A percentile compares a stretch with the other conserved stretches of the same genome.
phyloP scores from a whole-genome alignment of 2,888 invertebrate species.

The Limenitis camilla region DNA sequence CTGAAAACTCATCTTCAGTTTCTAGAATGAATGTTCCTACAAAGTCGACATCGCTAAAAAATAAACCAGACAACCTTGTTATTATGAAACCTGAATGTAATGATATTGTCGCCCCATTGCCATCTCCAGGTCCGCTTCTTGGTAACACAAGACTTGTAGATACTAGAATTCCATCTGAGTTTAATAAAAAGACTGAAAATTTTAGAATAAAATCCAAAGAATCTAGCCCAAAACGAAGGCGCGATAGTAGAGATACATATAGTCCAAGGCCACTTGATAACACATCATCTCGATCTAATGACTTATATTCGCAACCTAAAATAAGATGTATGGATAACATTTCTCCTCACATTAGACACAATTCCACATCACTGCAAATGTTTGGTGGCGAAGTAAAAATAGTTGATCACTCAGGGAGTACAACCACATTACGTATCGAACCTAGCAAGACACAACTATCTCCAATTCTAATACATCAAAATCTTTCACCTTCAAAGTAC shows the following conservation, averaged over 20 bases:
- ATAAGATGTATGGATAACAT: slow-evolving; percentile 74
- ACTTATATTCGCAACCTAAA: slow-evolving; percentile 65
- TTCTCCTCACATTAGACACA: slow-evolving; percentile 72
- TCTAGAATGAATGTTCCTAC: slow-evolving; percentile 47
- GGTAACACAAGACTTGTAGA: slow-evolving; percentile 89
- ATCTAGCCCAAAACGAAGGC: slow-evolving; percentile 57
- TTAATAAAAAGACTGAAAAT: slow-evolving; percentile 51
- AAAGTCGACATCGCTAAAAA: slow-evolving; percentile 51
- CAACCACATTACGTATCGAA: slow-evolving; percentile 81
- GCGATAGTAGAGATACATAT: slow-evolving; percentile 56
- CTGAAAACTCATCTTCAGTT: slow-evolving; percentile 64
- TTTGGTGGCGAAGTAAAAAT: slow-evolving; percentile 88
- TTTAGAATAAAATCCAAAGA: slow-evolving; percentile 49
- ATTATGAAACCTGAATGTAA: slow-evolving; percentile 62
- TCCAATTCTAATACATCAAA: slow-evolving; percentile 71
- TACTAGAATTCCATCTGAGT: slow-evolving; percentile 61
- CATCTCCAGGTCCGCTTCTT: slow-evolving; percentile 87
- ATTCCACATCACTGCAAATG: slow-evolving; percentile 76
- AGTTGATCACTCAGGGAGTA: slow-evolving; percentile 79
- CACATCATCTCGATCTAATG: slow-evolving; percentile 53
- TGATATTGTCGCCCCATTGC: slow-evolving; percentile 78
- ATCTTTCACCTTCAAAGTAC: slow-evolving; percentile 62
- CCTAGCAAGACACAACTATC: slow-evolving; percentile 75
- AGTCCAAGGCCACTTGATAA: slow-evolving; percentile 61
- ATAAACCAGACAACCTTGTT: slow-evolving; percentile 74